phyloP scores from a whole-genome alignment of 2,113 vertebrate genomes.

The Amphiprion percula region DNA sequence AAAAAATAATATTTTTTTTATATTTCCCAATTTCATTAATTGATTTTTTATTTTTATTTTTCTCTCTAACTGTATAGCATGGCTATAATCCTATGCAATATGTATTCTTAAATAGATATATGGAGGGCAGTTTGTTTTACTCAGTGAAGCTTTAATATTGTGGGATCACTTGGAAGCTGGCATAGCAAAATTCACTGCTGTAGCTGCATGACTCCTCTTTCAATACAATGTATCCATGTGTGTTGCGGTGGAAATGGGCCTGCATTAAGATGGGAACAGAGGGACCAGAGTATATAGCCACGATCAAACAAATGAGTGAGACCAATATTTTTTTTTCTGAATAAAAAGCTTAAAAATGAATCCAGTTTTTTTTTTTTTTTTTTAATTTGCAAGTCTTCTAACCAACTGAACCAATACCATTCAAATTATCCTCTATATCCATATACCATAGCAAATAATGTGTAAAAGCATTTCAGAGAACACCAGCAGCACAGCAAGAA shows the following conservation, averaged over 20 bases:
- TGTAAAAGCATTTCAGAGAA: slow-evolving; percentile 38
- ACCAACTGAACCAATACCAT: neutral
- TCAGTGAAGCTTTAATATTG: slow-evolving; percentile 89
- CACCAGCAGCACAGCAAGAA: slow-evolving; percentile 33
- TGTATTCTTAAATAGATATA: slow-evolving; percentile 90
- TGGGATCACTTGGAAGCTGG: slow-evolving; percentile 89
- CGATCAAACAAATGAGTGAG: slow-evolving; percentile 94
- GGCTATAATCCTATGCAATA: slow-evolving; percentile 99
- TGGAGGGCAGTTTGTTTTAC: slow-evolving; percentile 91
- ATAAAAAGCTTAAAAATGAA: slow-evolving; percentile 82
- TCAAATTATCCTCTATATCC: neutral
- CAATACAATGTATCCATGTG: slow-evolving; percentile 90
- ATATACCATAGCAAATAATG: slow-evolving; percentile 21
- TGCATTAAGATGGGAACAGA: slow-evolving; percentile 77
- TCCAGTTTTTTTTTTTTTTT: slow-evolving; percentile 41
- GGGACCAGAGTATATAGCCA: slow-evolving; percentile 86
- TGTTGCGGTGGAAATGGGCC: slow-evolving; percentile 92
- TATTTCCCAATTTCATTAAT: slow-evolving; percentile 86
- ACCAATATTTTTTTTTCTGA: slow-evolving; percentile 93
- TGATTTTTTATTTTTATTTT: slow-evolving; percentile 84
- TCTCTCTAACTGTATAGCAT: slow-evolving; percentile 90
- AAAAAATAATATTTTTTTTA: slow-evolving; percentile 82
- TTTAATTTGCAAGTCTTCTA: slow-evolving; percentile 8
- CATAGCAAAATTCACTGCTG: slow-evolving; percentile 89
- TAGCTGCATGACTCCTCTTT: slow-evolving; percentile 96